These are phyloP conservation scores for Hippocampus mohnikei DNA, from an alignment of 2,113 vertebrate genomes.

Conservation along the genomic window DNA sequence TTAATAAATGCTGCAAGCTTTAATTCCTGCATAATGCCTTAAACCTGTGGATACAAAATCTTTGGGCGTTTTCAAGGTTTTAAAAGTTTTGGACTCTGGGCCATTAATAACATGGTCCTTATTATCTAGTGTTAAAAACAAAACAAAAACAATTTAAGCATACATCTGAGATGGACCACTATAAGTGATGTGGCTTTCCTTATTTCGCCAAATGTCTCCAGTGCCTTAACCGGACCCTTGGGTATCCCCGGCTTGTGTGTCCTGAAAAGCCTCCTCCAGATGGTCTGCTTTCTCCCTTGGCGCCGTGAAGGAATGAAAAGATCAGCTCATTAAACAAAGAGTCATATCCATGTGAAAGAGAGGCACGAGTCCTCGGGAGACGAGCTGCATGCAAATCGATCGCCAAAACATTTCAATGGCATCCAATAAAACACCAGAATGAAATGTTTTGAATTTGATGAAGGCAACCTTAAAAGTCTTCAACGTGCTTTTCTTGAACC, in stretches of 20 bases:
- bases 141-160: not conserved
- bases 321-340: constrained; percentile 72
- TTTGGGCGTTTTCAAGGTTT: not conserved
- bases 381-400: constrained; percentile 63
- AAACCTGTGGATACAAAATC: not conserved
- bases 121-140: not conserved
- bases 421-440: constrained; percentile 29
- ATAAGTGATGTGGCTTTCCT: constrained; percentile 14
- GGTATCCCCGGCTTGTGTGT: constrained; percentile 41
- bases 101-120: not conserved
- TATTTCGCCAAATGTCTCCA: constrained; percentile 36
- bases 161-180: not conserved
- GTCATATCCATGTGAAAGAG: constrained; percentile 70
- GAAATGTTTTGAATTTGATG: not conserved
- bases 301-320: constrained; percentile 71
- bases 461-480: not conserved
- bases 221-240: constrained; percentile 51
- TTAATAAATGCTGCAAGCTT: not conserved
- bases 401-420: constrained; percentile 36
- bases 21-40: not conserved
- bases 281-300: constrained; percentile 65
- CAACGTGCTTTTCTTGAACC: not conserved
- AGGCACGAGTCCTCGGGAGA: constrained; percentile 47
- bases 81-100: not conserved
- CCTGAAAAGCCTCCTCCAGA: constrained; percentile 67